Evolutionary conservation across 2,888 invertebrate genomes (phyloP), one percentile per base, ranked within the genome.

Genomic region (Aphrophora alni): DNA sequence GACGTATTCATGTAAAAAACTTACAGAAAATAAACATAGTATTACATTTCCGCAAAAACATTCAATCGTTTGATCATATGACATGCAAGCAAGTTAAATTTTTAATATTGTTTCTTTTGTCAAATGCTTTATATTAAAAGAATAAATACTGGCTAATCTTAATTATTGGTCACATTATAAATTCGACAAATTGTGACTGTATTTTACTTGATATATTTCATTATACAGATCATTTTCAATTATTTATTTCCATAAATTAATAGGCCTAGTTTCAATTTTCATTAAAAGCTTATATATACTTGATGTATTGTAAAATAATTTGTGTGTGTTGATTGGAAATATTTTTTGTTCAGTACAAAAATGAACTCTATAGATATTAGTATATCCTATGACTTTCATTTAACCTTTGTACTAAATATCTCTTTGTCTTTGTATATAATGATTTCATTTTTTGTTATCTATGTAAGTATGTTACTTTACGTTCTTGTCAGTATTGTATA

Each of bases 401-500:
- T 59, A 59, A 59, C 59, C 59, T 59, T 59, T 21, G 21, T 59
- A 59, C 59, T 59, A 59, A 59, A 3, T 59, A 59, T 59, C 59
- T 59, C 59, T 59, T 59, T 59, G 59, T 59, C 12, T 59, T 59
- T 59, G 8, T 33, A 59, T 59, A 59, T 59, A 59, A 59, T 59
- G 59, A 59, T 59, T 59, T 44, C 14, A 14, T 7, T 59, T 44
- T 59, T 59, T 59, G 59, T 59, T 59, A 59, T 59, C 59, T 59
- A 59, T 59, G 59, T 59, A 59, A 59, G 59, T 74, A 73, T 74
- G 72, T 78, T 73, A 72, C 51, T 73, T 79, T 72, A 72, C 59
- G n/a, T 59, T 59, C 21, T 59, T 79, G 78, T 79, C 78, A 79
- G 78, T 79, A 79, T 79, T 79, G 78, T 79, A 59, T 59, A 79